These are phyloP conservation scores for Alauda arvensis DNA, from an alignment of 2,797 vertebrate genomes.

Conservation along the genomic window DNA sequence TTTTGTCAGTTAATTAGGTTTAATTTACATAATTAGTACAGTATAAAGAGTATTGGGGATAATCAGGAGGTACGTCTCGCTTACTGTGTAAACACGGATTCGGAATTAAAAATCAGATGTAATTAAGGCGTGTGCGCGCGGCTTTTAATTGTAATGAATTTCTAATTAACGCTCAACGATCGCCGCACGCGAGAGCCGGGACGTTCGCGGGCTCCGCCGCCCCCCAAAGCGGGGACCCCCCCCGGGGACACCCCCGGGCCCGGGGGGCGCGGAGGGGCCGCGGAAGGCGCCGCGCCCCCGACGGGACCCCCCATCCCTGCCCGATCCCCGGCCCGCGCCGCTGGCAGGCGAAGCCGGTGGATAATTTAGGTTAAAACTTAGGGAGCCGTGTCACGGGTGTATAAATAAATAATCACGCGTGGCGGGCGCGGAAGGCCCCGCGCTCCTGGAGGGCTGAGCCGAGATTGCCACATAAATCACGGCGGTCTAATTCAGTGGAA, in stretches of 20 bases:
- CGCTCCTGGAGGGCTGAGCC: constrained; percentile 72
- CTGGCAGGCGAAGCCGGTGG: not conserved
- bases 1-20: constrained; percentile 84
- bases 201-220: constrained; percentile 45
- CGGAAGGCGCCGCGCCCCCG: not conserved
- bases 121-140: constrained; percentile 80
- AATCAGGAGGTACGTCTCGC: constrained; percentile 83
- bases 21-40: constrained; percentile 86
- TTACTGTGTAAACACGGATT: constrained; percentile 84
- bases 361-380: constrained; percentile 74
- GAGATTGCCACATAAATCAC: constrained; percentile 86
- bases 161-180: constrained; percentile 85
- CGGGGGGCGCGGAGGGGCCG: not conserved
- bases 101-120: constrained; percentile 83
- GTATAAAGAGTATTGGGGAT: constrained; percentile 85
- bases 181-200: constrained; percentile 73
- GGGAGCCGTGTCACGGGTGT: constrained; percentile 68
- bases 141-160: constrained; percentile 84
- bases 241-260: not conserved
- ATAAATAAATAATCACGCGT: constrained; percentile 56
- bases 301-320: not conserved
- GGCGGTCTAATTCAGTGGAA: constrained; percentile 81
- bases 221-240: not conserved
- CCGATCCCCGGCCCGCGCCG: not conserved
- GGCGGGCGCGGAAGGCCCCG: constrained; percentile 42